phyloP scores from a whole-genome alignment of 1,140 invertebrate genomes.

The Drosophila varians region DNA sequence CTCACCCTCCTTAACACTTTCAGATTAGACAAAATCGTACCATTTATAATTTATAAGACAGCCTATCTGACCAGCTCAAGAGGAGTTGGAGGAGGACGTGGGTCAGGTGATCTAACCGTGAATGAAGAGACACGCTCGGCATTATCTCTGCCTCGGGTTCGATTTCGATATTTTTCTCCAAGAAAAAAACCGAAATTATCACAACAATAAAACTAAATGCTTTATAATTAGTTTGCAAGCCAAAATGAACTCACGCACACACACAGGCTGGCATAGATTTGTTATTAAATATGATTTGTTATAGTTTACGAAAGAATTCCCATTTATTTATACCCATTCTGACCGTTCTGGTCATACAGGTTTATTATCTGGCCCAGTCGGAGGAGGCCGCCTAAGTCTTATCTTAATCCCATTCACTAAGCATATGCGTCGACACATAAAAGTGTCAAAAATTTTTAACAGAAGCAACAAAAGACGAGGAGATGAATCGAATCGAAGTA shows the following conservation, averaged over 20 bases:
- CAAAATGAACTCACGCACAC: slow-evolving; percentile 23
- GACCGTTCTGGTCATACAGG: slow-evolving; percentile 46
- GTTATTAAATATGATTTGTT: slow-evolving; percentile 58
- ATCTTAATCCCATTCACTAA: slow-evolving; percentile 82
- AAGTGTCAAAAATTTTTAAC: slow-evolving; percentile 69
- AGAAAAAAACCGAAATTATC: slow-evolving; percentile 64
- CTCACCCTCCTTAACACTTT: slow-evolving; percentile 25
- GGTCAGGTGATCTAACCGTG: slow-evolving; percentile 54
- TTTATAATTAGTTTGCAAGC: slow-evolving; percentile 79
- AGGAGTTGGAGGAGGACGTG: too few relatives aligned
- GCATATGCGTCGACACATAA: slow-evolving; percentile 74
- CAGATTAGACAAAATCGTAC: slow-evolving; percentile 58
- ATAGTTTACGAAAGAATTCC: slow-evolving; percentile 45
- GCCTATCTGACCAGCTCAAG: slow-evolving; percentile 33
- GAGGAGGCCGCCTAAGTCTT: slow-evolving; percentile 47
- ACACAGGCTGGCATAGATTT: slow-evolving; percentile 10
- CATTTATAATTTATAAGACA: slow-evolving; percentile 54
- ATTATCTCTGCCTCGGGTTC: slow-evolving; percentile 52
- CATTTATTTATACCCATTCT: slow-evolving; percentile 30
- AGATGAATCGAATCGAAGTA: slow-evolving; percentile 5
- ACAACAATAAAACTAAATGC: slow-evolving; percentile 82
- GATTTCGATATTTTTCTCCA: slow-evolving; percentile 33
- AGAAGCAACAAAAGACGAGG: slow-evolving; percentile 9
- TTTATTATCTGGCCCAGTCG: slow-evolving; percentile 62
- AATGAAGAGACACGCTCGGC: slow-evolving; percentile 33